Evolutionary conservation across 2,888 invertebrate species (phyloP).

Genomic region (Caenorhabditis japonica): DNA sequence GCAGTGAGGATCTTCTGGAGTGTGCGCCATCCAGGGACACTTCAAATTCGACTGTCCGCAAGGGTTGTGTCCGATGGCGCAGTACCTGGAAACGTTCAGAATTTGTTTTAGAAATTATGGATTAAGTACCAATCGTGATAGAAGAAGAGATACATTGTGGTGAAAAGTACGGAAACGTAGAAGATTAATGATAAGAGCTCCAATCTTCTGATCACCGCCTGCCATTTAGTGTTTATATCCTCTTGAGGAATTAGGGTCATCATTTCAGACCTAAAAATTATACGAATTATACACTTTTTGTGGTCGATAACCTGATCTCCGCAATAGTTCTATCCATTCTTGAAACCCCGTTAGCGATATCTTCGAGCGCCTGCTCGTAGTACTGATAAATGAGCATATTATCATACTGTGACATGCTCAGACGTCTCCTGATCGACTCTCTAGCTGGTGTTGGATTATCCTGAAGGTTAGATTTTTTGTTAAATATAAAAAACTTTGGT

Average conservation of each 20-base stretch:
- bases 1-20: constrained; percentile 61
- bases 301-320: constrained; percentile 63
- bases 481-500: neutral
- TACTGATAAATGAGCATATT: constrained; percentile 75
- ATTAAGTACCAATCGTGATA: constrained; percentile 76
- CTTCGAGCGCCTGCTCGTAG: constrained; percentile 74
- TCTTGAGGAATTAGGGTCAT: constrained; percentile 69
- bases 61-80: constrained; percentile 73
- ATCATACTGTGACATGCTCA: constrained; percentile 74
- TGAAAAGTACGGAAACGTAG: constrained; percentile 72
- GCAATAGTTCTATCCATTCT: constrained; percentile 67
- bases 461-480: constrained; percentile 18
- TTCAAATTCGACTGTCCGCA: constrained; percentile 73
- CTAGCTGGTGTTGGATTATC: constrained; percentile 58
- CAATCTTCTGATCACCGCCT: constrained; percentile 71
- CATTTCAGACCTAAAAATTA: constrained; percentile 68
- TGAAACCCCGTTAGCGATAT: constrained; percentile 63
- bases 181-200: constrained; percentile 74
- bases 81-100: constrained; percentile 62
- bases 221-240: constrained; percentile 71
- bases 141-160: constrained; percentile 75
- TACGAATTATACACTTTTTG: neutral
- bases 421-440: constrained; percentile 61
- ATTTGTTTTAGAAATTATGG: neutral
- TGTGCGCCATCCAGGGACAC: constrained; percentile 72